Conservation (phyloP, 2,113 vertebrate genomes). For the Platichthys flesus region DNA sequence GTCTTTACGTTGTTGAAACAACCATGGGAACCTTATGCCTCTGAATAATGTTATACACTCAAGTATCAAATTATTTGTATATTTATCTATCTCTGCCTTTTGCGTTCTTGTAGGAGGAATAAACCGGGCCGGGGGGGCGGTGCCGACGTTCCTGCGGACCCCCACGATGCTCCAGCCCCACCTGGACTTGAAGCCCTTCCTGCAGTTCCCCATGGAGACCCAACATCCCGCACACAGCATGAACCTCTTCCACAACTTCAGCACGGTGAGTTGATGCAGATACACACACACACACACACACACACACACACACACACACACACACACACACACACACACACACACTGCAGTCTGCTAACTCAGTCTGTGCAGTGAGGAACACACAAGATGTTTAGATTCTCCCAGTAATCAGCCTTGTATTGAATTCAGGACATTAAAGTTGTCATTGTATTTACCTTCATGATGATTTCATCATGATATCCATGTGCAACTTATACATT, state of each 20-base stretch:
- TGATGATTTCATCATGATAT: neutral
- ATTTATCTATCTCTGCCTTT: neutral
- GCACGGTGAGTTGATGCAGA: constrained; percentile 70
- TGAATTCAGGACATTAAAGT: neutral
- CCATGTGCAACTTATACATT: neutral
- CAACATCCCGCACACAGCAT: constrained; percentile 80
- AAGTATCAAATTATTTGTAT: neutral
- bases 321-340: neutral
- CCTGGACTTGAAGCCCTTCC: constrained; percentile 85
- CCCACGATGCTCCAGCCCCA: constrained; percentile 83
- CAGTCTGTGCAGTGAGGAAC: neutral
- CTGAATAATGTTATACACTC: too few species aligned
- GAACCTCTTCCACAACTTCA: constrained; percentile 86
- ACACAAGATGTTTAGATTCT: neutral
- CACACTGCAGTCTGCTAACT: constrained; percentile 17
- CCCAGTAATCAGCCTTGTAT: neutral
- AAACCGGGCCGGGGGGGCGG: constrained; percentile 79
- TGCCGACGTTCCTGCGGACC: constrained; percentile 84
- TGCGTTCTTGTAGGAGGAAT: constrained; percentile 78
- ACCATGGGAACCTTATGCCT: too few species aligned
- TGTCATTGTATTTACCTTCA: neutral
- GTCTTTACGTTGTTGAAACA: too few species aligned
- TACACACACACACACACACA: too few species aligned
- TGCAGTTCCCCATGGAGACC: constrained; percentile 85
- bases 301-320: neutral